A percentile compares a stretch with the other conserved stretches of the same genome.
Evolutionary conservation across 92 coral and sea anemone species (phyloP).

Genomic region (Zoanthus sociatus): DNA sequence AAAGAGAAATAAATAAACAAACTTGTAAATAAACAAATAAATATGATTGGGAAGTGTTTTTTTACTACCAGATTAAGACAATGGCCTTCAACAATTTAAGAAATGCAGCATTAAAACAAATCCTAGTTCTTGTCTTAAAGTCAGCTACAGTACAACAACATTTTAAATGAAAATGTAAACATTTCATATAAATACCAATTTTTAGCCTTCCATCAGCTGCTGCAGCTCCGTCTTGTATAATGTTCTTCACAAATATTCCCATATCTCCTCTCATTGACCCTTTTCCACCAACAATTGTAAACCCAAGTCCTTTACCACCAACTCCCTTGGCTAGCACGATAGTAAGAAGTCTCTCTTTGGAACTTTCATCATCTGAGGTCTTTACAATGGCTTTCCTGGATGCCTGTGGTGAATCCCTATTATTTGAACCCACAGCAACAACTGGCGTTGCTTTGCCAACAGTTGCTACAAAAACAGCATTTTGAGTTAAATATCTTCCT

Average conservation of each 20-base stretch:
- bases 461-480: constrained; percentile 64
- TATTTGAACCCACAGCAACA: constrained; percentile 71
- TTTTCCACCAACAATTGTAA: constrained; percentile 97
- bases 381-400: constrained; percentile 40
- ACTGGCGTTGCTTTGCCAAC: constrained; percentile 75
- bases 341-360: constrained; percentile 66
- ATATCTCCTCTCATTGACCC: constrained; percentile 91
- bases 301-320: constrained; percentile 93
- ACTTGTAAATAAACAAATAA: too few species aligned
- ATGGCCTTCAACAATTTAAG: too few species aligned
- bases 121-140: too few species aligned
- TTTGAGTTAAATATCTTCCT: constrained; percentile 65
- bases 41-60: too few species aligned
- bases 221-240: constrained; percentile 92
- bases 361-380: constrained; percentile 36
- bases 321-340: constrained; percentile 91
- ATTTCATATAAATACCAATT: constrained; percentile 61
- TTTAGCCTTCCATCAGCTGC: constrained; percentile 91
- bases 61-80: too few species aligned
- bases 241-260: constrained; percentile 86
- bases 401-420: constrained; percentile 78
- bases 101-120: too few species aligned
- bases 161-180: too few species aligned
- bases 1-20: too few species aligned
- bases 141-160: too few species aligned